phyloP scores from a whole-genome alignment of 2,113 vertebrate genomes.

The Centropus bengalensis region DNA sequence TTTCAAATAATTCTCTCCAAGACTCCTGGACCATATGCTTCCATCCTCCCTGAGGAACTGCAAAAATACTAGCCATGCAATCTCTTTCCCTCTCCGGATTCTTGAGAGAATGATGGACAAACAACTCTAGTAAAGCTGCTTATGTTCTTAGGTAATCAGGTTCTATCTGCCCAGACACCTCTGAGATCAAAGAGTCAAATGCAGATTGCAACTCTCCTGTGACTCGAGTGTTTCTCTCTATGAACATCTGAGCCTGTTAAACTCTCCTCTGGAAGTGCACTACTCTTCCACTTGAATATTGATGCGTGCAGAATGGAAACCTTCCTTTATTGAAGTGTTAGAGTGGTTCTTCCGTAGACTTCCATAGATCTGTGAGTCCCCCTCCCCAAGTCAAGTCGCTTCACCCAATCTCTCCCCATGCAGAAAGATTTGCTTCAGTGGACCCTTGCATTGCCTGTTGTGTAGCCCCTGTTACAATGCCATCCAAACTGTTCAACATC shows the following conservation, averaged over 20 bases:
- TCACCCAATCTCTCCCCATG: background rate
- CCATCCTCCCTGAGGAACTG: background rate
- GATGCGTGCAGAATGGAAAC: background rate
- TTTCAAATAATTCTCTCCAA: background rate
- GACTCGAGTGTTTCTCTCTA: background rate
- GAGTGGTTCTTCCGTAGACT: background rate
- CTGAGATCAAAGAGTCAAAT: background rate
- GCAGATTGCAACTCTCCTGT: background rate
- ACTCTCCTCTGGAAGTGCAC: background rate
- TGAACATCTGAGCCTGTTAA: background rate
- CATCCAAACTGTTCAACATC: background rate
- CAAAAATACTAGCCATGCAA: background rate
- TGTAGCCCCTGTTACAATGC: background rate
- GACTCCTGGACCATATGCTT: background rate
- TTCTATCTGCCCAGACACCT: background rate
- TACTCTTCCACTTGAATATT: background rate
- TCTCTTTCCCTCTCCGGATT: background rate
- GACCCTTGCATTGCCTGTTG: background rate
- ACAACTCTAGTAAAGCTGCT: background rate
- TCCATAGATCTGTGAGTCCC: background rate
- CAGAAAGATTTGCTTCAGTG: background rate
- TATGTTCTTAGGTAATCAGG: background rate
- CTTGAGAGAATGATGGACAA: background rate
- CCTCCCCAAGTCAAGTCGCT: background rate
- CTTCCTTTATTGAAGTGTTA: background rate